Evolutionary conservation across 2,888 invertebrate genomes (phyloP).

Genomic region (Eremobia ochroleuca): DNA sequence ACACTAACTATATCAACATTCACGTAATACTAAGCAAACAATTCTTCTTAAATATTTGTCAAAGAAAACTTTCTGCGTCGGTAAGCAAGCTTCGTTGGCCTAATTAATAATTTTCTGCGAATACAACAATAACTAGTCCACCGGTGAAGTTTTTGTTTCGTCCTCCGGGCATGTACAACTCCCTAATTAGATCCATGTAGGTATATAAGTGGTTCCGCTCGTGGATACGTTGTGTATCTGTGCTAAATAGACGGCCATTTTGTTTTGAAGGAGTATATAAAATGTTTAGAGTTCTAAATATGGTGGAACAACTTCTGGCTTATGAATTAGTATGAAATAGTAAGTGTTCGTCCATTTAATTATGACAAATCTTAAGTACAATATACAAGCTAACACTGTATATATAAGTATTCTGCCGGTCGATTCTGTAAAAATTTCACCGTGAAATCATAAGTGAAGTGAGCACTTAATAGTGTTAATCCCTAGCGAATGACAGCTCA

Average conservation of each 20-base stretch:
- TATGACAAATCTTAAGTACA: too few species aligned
- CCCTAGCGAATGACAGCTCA: too few species aligned
- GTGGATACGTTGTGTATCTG: slow-evolving; percentile 5
- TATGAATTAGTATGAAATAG: background rate
- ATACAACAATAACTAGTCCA: slow-evolving; percentile 28
- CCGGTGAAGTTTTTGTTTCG: slow-evolving; percentile 45
- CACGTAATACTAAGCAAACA: slow-evolving; percentile 1
- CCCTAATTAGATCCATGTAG: slow-evolving; percentile 53
- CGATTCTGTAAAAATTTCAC: too few species aligned
- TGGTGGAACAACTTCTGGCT: too few species aligned
- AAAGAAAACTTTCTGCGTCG: slow-evolving; percentile 23
- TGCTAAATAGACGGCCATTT: slow-evolving; percentile 1
- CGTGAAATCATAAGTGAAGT: too few species aligned
- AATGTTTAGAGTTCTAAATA: background rate
- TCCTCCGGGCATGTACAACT: slow-evolving; percentile 46
- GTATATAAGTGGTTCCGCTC: slow-evolving; percentile 20
- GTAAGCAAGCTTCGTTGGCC: slow-evolving; percentile 21
- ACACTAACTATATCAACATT: background rate
- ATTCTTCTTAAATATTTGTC: slow-evolving; percentile 21
- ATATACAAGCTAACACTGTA: too few species aligned
- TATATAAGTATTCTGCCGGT: too few species aligned
- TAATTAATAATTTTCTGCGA: slow-evolving; percentile 52
- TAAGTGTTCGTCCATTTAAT: too few species aligned
- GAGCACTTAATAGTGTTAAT: too few species aligned
- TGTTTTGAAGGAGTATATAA: background rate